phyloP scores from a whole-genome alignment of 2,113 vertebrate species.

The Toxotes chatareus region DNA sequence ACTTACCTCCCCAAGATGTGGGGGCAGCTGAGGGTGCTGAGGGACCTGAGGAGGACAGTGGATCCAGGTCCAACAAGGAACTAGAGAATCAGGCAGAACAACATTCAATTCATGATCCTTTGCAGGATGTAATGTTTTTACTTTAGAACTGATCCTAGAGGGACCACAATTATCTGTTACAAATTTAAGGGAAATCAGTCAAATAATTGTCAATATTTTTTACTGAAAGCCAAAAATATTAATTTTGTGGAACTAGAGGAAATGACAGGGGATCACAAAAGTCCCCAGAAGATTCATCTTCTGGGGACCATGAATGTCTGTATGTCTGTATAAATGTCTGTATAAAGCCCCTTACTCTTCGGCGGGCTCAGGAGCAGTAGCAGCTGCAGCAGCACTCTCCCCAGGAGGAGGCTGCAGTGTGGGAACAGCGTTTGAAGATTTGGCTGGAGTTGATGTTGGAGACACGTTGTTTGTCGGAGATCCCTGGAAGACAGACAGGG shows the following conservation, averaged over 20 bases:
- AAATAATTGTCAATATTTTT: not conserved
- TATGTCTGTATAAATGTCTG: not conserved
- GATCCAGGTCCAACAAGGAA: constrained; percentile 96
- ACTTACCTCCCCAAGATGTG: constrained; percentile 95
- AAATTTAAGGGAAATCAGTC: not conserved
- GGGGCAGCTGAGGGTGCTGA: constrained; percentile 83
- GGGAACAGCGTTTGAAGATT: constrained; percentile 91
- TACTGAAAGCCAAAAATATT: no score
- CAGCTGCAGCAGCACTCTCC: constrained; percentile 66
- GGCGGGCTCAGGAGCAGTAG: constrained; percentile 74
- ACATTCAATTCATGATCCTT: not conserved
- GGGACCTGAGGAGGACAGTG: constrained; percentile 86
- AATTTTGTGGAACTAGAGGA: no score
- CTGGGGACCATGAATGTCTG: not conserved
- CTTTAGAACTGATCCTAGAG: not conserved
- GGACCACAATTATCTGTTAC: not conserved
- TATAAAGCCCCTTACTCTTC: constrained; percentile 77
- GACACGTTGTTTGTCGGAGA: constrained; percentile 95
- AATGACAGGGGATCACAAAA: not conserved
- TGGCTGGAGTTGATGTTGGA: constrained; percentile 96
- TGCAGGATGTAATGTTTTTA: not conserved
- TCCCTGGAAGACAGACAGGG: constrained; percentile 82
- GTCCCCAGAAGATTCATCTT: not conserved
- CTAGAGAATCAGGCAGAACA: constrained; percentile 77
- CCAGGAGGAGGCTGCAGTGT: constrained; percentile 92